phyloP scores from a whole-genome alignment of 1,140 invertebrate genomes.

The Araneus ventricosus region DNA sequence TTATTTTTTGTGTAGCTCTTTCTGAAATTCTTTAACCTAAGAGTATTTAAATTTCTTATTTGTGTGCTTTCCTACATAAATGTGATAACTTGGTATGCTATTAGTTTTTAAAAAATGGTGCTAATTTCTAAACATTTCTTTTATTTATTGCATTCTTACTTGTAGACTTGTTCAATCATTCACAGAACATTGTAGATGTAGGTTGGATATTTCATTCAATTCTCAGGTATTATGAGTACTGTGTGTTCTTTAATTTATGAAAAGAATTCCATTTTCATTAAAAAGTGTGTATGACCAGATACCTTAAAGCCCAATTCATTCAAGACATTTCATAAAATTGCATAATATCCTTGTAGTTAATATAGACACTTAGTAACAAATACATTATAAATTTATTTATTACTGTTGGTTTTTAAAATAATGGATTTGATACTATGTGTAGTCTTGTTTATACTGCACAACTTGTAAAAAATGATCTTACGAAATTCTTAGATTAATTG shows the following conservation, averaged over 20 bases:
- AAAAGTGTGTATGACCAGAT: not conserved
- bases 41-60: not conserved
- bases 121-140: conserved; percentile 24
- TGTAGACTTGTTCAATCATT: not conserved
- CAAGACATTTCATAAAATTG: not conserved
- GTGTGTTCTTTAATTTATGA: not conserved
- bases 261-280: not conserved
- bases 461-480: not conserved
- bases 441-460: not conserved
- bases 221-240: not conserved
- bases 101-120: conserved; percentile 36
- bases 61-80: not conserved
- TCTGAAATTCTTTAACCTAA: no score
- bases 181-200: not conserved
- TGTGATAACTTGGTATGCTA: conserved; percentile 36
- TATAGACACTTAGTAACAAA: not conserved
- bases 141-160: not conserved
- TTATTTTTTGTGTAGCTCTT: no score
- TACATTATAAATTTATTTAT: conserved; percentile 1
- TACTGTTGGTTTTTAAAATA: not conserved
- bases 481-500: no score
- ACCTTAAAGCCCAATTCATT: conserved; percentile 5
- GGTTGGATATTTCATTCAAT: not conserved
- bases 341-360: conserved; percentile 12
- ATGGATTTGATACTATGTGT: not conserved